Percentiles rank a stretch among this genome's conserved stretches.
These are phyloP conservation scores for Strix uralensis DNA, from an alignment of 2,113 vertebrate genomes.

Conservation along the genomic window DNA sequence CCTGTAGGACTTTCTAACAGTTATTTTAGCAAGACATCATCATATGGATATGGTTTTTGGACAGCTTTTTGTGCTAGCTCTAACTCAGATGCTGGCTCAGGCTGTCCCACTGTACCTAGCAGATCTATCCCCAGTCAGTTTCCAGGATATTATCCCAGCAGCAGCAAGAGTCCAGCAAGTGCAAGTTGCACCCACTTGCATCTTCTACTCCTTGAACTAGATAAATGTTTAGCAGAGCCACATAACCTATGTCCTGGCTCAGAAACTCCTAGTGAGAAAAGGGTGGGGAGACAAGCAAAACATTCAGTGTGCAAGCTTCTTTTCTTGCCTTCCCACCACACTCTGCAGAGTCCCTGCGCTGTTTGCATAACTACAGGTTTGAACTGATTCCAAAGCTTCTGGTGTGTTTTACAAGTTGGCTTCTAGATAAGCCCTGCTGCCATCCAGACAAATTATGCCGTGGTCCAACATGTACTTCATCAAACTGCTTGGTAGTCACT, in stretches of 20 bases:
- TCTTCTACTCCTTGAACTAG: not conserved
- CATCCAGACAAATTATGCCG: not conserved
- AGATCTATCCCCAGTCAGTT: not conserved
- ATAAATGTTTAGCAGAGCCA: not conserved
- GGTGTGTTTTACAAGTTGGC: not conserved
- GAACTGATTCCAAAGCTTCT: not conserved
- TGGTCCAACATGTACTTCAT: not conserved
- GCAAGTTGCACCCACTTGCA: not conserved
- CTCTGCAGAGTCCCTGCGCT: not conserved
- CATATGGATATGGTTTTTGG: not conserved
- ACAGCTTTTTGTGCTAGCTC: not conserved
- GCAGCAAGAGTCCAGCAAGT: not conserved
- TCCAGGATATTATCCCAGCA: not conserved
- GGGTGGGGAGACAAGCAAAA: not conserved
- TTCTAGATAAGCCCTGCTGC: not conserved
- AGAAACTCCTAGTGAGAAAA: not conserved
- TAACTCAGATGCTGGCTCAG: not conserved
- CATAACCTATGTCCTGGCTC: not conserved
- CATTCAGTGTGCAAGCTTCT: not conserved
- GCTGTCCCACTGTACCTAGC: not conserved
- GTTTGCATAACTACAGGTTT: not conserved
- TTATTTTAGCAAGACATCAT: not conserved
- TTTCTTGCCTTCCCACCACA: not conserved
- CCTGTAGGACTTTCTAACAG: not conserved
- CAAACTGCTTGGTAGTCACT: not conserved